These are phyloP conservation scores for Mola mola DNA, from an alignment of 2,113 vertebrate genomes.

Conservation along the genomic window DNA sequence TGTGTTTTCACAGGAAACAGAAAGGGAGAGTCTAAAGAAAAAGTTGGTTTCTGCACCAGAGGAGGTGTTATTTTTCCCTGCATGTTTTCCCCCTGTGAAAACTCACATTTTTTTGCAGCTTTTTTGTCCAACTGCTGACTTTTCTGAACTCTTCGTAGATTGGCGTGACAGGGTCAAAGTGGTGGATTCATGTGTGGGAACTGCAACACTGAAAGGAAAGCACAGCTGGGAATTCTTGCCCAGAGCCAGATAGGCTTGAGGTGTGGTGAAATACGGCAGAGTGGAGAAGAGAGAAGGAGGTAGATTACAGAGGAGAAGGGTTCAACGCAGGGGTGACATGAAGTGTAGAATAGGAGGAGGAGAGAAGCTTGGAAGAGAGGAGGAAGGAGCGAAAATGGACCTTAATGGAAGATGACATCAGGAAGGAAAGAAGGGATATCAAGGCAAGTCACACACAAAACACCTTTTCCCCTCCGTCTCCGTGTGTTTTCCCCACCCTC, in stretches of 20 bases:
- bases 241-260: slow-evolving; percentile 43
- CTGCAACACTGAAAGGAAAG: slow-evolving; percentile 63
- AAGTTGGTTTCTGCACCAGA: slow-evolving; percentile 28
- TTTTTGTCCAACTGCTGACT: slow-evolving; percentile 1
- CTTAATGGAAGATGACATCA: slow-evolving; percentile 18
- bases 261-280: slow-evolving; percentile 29
- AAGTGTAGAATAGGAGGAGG: slow-evolving; percentile 1
- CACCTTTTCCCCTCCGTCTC: slow-evolving; percentile 4
- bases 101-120: too few relatives aligned
- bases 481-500: slow-evolving; percentile 15
- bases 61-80: slow-evolving; percentile 28
- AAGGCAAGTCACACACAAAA: slow-evolving; percentile 33
- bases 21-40: slow-evolving; percentile 10
- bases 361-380: slow-evolving; percentile 16
- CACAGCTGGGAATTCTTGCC: slow-evolving; percentile 72
- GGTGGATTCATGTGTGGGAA: slow-evolving; percentile 46
- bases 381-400: slow-evolving; percentile 34
- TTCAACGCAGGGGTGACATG: slow-evolving; percentile 10
- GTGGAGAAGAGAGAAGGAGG: not conserved
- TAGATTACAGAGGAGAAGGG: not conserved
- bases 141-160: slow-evolving; percentile 33
- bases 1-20: slow-evolving; percentile 39
- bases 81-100: slow-evolving; percentile 37
- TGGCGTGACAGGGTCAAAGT: slow-evolving; percentile 31
- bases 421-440: slow-evolving; percentile 21